These are phyloP conservation scores for Sarcoramphus papa DNA, from an alignment of 2,797 vertebrate genomes.

Conservation along the genomic window DNA sequence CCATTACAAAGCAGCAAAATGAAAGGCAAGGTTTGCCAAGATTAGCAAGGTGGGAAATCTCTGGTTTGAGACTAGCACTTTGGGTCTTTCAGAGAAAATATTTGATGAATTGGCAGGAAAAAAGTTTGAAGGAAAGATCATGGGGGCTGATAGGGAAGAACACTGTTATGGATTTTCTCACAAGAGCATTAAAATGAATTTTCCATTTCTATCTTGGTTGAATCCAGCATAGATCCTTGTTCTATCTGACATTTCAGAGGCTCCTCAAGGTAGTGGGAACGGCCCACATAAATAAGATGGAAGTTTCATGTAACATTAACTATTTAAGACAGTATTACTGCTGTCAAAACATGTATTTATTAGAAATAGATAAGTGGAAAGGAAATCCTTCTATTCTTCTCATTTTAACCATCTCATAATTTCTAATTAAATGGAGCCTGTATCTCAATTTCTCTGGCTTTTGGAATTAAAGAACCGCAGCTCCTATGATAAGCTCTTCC, in stretches of 20 bases:
- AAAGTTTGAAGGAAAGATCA: not conserved
- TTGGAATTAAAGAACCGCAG: slow-evolving; percentile 15
- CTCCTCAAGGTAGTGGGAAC: not conserved
- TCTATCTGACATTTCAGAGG: not conserved
- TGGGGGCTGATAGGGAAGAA: not conserved
- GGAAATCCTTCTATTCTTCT: not conserved
- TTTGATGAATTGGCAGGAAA: not conserved
- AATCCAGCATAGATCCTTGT: not conserved
- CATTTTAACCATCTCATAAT: not conserved
- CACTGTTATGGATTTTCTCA: not conserved
- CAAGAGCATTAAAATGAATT: not conserved
- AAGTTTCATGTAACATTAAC: slow-evolving; percentile 14
- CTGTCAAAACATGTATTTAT: slow-evolving; percentile 28
- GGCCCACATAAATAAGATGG: not conserved
- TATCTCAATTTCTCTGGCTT: not conserved
- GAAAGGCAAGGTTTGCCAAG: not conserved
- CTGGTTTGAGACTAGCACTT: not conserved
- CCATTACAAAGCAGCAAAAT: not conserved
- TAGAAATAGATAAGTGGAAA: not conserved
- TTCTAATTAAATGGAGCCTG: slow-evolving; percentile 6
- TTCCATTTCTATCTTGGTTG: not conserved
- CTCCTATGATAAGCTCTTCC: not conserved
- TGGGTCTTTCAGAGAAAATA: not conserved
- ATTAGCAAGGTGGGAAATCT: not conserved
- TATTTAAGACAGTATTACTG: slow-evolving; percentile 11